phyloP scores from a whole-genome alignment of 2,888 invertebrate genomes.

The Clitarchus hookeri region DNA sequence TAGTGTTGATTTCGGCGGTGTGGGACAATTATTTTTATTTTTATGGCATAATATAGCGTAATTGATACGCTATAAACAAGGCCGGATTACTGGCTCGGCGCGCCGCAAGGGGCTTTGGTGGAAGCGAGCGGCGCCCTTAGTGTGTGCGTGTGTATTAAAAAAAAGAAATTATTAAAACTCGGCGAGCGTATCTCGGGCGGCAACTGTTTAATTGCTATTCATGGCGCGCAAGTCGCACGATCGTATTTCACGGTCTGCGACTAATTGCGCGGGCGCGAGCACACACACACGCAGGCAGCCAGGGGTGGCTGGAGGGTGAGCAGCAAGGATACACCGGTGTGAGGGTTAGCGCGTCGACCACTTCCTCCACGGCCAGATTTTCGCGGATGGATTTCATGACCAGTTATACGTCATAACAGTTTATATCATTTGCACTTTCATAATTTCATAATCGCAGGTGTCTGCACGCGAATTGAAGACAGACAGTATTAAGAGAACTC shows the following conservation, averaged over 20 bases:
- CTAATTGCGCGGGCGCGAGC: conserved; percentile 36
- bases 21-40: conserved; percentile 42
- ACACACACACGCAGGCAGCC: no score
- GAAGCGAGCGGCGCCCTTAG: neutral
- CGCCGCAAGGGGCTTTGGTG: neutral
- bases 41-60: conserved; percentile 43
- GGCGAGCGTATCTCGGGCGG: conserved; percentile 31
- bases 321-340: no score
- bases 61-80: conserved; percentile 42
- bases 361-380: no score
- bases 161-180: conserved; percentile 34
- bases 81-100: conserved; percentile 35
- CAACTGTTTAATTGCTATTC: conserved; percentile 39
- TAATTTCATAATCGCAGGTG: no score
- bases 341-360: no score
- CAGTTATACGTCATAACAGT: no score
- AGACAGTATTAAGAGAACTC: no score
- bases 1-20: conserved; percentile 40
- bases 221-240: conserved; percentile 38
- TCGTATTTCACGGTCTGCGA: conserved; percentile 40
- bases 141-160: neutral
- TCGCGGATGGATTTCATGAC: no score
- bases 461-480: no score
- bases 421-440: no score
- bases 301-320: no score